Conservation (phyloP, 2,797 vertebrate species). For the Halcyon chelicuti region DNA sequence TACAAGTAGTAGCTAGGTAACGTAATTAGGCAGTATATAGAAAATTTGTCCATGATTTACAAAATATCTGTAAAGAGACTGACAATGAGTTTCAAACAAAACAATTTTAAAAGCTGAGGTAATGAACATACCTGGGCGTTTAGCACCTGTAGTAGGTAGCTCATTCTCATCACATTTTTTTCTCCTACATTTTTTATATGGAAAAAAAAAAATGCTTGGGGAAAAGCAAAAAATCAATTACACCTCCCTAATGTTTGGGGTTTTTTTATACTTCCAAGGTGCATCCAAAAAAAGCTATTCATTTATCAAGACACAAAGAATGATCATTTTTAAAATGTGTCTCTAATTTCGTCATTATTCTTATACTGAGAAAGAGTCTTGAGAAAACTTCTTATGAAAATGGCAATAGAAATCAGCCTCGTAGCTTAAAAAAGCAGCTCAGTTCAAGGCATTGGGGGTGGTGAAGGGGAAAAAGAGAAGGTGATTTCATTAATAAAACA, state of each 20-base stretch:
- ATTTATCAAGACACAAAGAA: neutral
- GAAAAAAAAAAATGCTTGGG: neutral
- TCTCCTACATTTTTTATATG: neutral
- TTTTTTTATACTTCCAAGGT: neutral
- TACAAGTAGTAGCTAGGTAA: neutral
- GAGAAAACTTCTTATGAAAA: neutral
- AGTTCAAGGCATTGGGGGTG: neutral
- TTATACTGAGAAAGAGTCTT: neutral
- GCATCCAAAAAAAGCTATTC: neutral
- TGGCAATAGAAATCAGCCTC: neutral
- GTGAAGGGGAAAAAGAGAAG: neutral
- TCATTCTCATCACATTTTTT: neutral
- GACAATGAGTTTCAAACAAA: neutral
- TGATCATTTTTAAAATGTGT: neutral
- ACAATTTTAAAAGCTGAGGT: neutral
- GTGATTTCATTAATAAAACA: conserved; percentile 3
- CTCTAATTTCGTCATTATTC: neutral
- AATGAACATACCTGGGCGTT: neutral
- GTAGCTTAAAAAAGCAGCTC: neutral
- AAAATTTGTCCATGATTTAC: neutral
- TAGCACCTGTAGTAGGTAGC: neutral
- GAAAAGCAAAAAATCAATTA: neutral
- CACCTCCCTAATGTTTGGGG: neutral
- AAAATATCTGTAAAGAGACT: neutral
- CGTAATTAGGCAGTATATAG: rapidly evolving